Conservation (phyloP, 2,113 vertebrate species). For the Hippocampus zosterae region DNA sequence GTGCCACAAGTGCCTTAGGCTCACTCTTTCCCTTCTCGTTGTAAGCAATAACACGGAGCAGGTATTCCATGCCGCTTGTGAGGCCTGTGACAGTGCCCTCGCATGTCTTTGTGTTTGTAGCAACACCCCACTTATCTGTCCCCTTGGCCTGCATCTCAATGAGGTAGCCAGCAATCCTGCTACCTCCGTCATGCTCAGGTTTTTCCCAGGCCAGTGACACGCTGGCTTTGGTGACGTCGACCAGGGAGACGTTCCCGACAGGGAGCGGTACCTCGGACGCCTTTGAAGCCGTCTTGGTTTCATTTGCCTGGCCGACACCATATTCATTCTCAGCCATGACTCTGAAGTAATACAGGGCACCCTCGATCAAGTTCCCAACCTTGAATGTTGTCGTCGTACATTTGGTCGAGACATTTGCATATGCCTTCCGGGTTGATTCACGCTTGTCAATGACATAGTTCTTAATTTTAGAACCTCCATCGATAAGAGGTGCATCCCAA, state of each 20-base stretch:
- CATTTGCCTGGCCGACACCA: constrained; percentile 84
- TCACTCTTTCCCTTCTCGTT: constrained; percentile 98
- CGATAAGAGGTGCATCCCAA: constrained; percentile 90
- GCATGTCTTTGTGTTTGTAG: constrained; percentile 86
- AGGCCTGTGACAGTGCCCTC: constrained; percentile 84
- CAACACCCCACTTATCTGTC: constrained; percentile 88
- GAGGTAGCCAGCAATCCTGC: constrained; percentile 89
- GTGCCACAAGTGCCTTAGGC: constrained; percentile 84
- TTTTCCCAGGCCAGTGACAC: constrained; percentile 91
- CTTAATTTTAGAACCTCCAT: constrained; percentile 93
- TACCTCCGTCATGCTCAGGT: constrained; percentile 94
- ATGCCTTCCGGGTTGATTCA: constrained; percentile 92
- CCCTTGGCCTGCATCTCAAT: constrained; percentile 95
- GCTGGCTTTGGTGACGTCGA: constrained; percentile 87
- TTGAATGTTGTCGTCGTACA: constrained; percentile 89
- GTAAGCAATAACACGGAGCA: constrained; percentile 85
- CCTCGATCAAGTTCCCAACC: constrained; percentile 90
- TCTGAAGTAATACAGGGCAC: constrained; percentile 94
- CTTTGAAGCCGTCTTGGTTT: constrained; percentile 87
- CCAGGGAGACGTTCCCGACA: constrained; percentile 87
- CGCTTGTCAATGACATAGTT: constrained; percentile 97
- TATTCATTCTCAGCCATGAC: constrained; percentile 98
- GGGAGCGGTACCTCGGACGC: constrained; percentile 91
- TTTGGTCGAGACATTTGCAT: constrained; percentile 87
- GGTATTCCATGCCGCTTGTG: constrained; percentile 86